Base-by-base conservation (phyloP, 2,888 invertebrate genomes). In the Keiferia lycopersicella region DNA sequence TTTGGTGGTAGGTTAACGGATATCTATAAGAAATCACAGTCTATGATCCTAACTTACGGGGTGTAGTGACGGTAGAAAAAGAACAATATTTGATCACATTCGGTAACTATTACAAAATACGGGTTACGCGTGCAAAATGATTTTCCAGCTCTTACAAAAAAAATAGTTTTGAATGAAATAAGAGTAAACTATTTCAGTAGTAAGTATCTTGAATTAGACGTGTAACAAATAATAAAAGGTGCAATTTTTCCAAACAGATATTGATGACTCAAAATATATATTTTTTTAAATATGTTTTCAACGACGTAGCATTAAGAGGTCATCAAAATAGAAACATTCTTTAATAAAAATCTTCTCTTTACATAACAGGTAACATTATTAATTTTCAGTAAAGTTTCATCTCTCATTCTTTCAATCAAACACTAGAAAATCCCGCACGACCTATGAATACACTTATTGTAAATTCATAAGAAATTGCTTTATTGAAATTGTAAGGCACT, bases 401-500 rank as follows among this genome's bases (percentile, higher is more conserved):
- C 1, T 48, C 4, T 1, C 1, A 48, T 18, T 18, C 6, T 18
- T 18, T 20, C 12, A 22, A 14, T 26, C 12, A 39, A 57, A 57
- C 18, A 14, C 38, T 10, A 38, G 57, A 38, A 57, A 58, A 58
- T 39, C n/a, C 20, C 11, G n/a, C 20, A n/a, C 39, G 39, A 20
- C 14, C 20, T 39, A 58, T 34, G 34, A 10, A 10, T 11, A 39
- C 7, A 20, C 58, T 58, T 58, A 58, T 20, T 39, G 20, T 18
- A 39, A 20, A 57, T 10, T 39, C 58, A 53, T 20, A 58, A 56
- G 58, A 58, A 58, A n/a, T 39, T 58, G 38, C 39, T 58, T 56
- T 26, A 38, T 38, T 14, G 18, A 39, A 26, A 83, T 81, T 79
- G 76, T 71, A 80, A 84, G 84, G 83, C 84, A 84, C 83, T 73